A percentile compares a stretch with the other conserved stretches of the same genome.
phyloP scores from a whole-genome alignment of 2,113 vertebrate genomes.

The Passer domesticus region DNA sequence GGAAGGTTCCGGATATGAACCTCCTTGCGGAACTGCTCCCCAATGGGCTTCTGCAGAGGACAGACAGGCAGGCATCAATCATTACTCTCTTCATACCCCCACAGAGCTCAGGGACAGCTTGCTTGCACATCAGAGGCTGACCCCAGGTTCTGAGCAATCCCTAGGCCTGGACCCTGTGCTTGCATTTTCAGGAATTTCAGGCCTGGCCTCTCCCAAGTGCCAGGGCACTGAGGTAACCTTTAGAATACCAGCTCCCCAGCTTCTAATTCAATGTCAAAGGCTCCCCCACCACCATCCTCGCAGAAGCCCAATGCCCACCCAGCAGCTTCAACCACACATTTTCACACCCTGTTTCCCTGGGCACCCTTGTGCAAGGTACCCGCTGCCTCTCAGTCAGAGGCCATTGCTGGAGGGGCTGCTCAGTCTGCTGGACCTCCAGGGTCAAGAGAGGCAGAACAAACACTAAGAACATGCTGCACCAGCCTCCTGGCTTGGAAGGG shows the following conservation, averaged over 20 bases:
- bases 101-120: not conserved
- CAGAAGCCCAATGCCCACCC: not conserved
- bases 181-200: not conserved
- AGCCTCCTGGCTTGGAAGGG: not conserved
- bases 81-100: not conserved
- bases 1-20: conserved; percentile 98
- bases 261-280: not conserved
- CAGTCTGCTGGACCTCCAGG: not conserved
- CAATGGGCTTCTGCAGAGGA: conserved; percentile 88
- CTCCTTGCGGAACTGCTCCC: conserved; percentile 97
- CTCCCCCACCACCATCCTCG: not conserved
- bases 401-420: not conserved
- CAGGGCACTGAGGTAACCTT: not conserved
- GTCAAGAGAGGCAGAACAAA: not conserved
- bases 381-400: not conserved
- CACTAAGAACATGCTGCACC: not conserved
- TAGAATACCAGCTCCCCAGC: not conserved
- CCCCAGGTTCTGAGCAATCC: not conserved
- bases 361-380: not conserved
- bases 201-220: not conserved
- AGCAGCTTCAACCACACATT: not conserved
- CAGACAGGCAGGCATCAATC: conserved; percentile 3
- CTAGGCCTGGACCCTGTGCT: rapidly evolving
- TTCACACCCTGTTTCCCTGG: rapidly evolving
- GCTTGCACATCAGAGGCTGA: not conserved